Conservation (phyloP, 2,888 invertebrate genomes). For the Cerceris ruficornis region DNA sequence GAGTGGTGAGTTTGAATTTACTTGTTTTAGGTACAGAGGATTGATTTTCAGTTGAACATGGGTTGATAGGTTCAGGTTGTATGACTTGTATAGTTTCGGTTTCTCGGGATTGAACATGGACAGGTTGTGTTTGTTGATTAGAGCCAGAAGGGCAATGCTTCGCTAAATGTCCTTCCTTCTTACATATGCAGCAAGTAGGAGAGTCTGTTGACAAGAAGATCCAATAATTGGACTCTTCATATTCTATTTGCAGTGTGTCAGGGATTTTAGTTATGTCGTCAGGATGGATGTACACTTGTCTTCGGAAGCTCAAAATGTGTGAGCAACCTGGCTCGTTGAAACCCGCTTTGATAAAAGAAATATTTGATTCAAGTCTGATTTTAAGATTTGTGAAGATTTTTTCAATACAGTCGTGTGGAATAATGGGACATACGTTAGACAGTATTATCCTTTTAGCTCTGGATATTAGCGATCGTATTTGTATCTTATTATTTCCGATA, state of each 20-base stretch:
- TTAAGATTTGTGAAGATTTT: not conserved
- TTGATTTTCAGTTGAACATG: no score
- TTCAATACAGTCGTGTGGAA: constrained; percentile 7
- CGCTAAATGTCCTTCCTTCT: constrained; percentile 7
- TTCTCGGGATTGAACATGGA: no score
- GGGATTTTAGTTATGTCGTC: constrained; percentile 49
- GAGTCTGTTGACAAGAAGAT: constrained; percentile 43
- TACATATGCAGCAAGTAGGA: constrained; percentile 32
- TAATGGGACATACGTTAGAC: constrained; percentile 16
- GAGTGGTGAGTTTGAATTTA: no score
- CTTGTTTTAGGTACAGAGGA: no score
- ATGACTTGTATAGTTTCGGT: no score
- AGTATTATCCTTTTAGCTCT: constrained; percentile 8
- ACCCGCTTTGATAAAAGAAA: not conserved
- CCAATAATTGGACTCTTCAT: constrained; percentile 45
- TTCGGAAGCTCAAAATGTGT: constrained; percentile 48
- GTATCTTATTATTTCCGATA: not conserved
- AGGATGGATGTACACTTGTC: constrained; percentile 48
- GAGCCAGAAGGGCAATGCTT: no score
- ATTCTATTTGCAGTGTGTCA: constrained; percentile 37
- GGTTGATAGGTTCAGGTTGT: no score
- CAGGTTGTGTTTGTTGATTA: no score
- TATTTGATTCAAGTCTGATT: constrained; percentile 2
- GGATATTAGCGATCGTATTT: constrained; percentile 1
- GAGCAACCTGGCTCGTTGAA: constrained; percentile 23